Conservation (phyloP, 2,888 invertebrate species). For the Neuroscelio doddi region DNA sequence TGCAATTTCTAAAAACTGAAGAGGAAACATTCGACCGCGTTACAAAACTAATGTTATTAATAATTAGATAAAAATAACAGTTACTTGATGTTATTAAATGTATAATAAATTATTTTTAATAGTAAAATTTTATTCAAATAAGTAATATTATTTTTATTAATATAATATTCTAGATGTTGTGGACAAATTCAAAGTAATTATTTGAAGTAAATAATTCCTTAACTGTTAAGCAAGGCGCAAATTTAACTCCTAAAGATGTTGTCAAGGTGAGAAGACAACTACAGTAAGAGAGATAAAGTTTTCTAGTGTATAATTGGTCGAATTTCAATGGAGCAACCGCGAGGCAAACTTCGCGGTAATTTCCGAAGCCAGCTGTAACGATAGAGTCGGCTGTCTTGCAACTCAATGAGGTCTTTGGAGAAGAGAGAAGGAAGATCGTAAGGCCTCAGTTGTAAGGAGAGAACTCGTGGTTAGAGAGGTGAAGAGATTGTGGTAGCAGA, state of each 20-base stretch:
- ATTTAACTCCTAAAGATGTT: background rate
- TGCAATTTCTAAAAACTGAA: too few relatives aligned
- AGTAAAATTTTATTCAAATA: too few relatives aligned
- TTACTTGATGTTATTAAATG: too few relatives aligned
- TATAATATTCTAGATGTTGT: too few relatives aligned
- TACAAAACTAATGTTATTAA: too few relatives aligned
- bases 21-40: too few relatives aligned
- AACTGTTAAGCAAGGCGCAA: background rate
- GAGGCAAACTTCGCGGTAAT: slow-evolving; percentile 57
- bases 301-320: slow-evolving; percentile 56
- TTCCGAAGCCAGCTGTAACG: slow-evolving; percentile 46
- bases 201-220: too few relatives aligned
- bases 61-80: too few relatives aligned
- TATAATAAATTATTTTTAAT: too few relatives aligned
- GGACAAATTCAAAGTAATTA: too few relatives aligned
- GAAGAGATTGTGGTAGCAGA: slow-evolving; percentile 24
- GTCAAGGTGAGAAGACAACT: background rate
- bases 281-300: background rate
- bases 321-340: slow-evolving; percentile 55
- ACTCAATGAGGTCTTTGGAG: slow-evolving; percentile 28
- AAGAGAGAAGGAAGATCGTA: slow-evolving; percentile 13
- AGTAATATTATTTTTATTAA: too few relatives aligned
- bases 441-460: slow-evolving; percentile 2
- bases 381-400: slow-evolving; percentile 35
- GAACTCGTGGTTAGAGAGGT: slow-evolving; percentile 3